Evolutionary conservation across 2,113 vertebrate genomes (phyloP), one percentile per base, ranked within the genome.

Genomic region (Prochilodus magdalenae): DNA sequence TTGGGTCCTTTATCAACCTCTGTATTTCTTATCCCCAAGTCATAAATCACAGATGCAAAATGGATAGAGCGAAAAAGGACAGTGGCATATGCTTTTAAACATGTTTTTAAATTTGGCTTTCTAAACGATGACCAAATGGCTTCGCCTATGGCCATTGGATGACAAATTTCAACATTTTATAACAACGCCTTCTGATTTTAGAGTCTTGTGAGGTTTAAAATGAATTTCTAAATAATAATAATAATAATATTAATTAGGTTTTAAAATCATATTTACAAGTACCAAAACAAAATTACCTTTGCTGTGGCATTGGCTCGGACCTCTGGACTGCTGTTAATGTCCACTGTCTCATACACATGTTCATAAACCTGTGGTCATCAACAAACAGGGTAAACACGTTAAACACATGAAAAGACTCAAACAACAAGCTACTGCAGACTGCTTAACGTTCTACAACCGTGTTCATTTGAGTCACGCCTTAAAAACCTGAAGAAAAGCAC

Each of bases 291-390:
- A 73, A 4, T 90, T 93, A 99, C 98, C 97, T 99, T 99, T 26
- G 98, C 98, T 76, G 98, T 99, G 51, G 98, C 98, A 82, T 98
- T 99, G 83, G 98, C 98, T 93, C 98, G 93, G 76, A 99, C 97
- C 91, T 99, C 98, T 3, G 98, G 97, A 87, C 95, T 99, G 91
- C 98, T 98, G 91, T 97, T 98, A 90, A 99, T 99, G 87, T 99
- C 98, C 91, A 99, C 98, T 0, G 98, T 99, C 91, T 99, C 98
- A 78, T 99, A 99, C 0, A 99, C 98, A 0, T 99, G 98, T 82
- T 99, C 97, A 86, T 99, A 99, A 16, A 99, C 98, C 98, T 99
- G 90, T 74, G 86, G 90, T 40, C n/a, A 44, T 29, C 2, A 62
- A 40, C 20, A 3, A 73, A 85, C 20, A 85, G 27, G 26, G n/a